Evolutionary conservation across 2,888 invertebrate species (phyloP), one percentile per base, ranked within the genome.

Genomic region (Dynastes tityus): DNA sequence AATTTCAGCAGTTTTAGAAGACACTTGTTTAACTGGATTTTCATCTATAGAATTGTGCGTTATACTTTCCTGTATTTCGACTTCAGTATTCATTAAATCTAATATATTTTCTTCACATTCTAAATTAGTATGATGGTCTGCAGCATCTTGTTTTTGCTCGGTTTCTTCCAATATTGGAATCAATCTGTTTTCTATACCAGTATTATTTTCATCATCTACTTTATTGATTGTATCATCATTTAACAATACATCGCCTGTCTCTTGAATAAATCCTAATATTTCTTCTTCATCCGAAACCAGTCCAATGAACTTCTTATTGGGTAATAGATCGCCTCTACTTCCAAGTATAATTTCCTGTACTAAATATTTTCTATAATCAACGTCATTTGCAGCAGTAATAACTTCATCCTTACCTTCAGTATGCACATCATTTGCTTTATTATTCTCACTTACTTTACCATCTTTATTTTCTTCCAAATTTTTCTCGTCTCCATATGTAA

Each of bases 331-430:
- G 13, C 16, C 45, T 27, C 73, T 5, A 61, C 61, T 74, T 45
- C 73, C 73, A 63, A 74, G 40, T 61, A 74, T 74, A 61, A 63
- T 74, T 61, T 74, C 73, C 37, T 74, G 61, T n/a, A 74, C 27
- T 63, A 74, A 61, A 16, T 61, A 27, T 11, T 61, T 61, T 61
- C 37, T 32, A 29, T 37, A 71, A 37, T 16, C 22, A 58, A n/a
- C 58, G 16, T n/a, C 37, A 74, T 74, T 40, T 61, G 61, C 61
- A 5, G 29, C 22, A 16, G 4, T 2, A 55, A 55, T 45, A 63
- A 13, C 55, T 5, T 9, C 16, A 61, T 74, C 49, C n/a, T 74
- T 13, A 27, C 11, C 45, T 40, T n/a, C 49, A 9, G 8, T 4
- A 27, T 16, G 40, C 29, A 49, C 67, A 16, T 51, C 49, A 55